Percentiles rank a stretch among this genome's conserved stretches.
Conservation (phyloP, 2,113 vertebrate genomes). For the Cercopithecus mona region DNA sequence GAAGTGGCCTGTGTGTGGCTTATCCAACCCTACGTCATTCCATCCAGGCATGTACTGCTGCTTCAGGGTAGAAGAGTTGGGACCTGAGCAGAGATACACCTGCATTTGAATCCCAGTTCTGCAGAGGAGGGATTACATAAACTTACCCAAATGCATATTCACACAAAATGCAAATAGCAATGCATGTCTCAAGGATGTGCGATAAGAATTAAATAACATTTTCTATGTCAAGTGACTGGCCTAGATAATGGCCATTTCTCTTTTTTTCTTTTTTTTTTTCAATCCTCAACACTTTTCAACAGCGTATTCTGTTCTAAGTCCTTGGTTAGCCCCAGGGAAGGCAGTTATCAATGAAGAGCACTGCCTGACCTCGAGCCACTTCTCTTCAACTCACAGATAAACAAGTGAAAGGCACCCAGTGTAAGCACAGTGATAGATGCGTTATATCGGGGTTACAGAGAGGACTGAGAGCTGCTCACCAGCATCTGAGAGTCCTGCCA, state of each 20-base stretch:
- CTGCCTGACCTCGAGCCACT: background rate
- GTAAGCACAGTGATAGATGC: background rate
- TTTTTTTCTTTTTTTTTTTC: background rate
- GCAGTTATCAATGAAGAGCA: background rate
- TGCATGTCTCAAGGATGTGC: fast-evolving
- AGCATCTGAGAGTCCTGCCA: too few species aligned
- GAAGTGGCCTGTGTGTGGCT: slow-evolving; percentile 47
- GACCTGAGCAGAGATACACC: background rate
- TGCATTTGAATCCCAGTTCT: background rate
- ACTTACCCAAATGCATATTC: background rate
- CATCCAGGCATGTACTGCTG: background rate
- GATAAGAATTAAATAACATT: background rate
- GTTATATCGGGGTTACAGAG: background rate
- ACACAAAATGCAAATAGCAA: background rate
- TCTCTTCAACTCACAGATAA: background rate
- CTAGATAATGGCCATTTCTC: background rate
- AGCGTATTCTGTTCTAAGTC: background rate
- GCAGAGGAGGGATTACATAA: fast-evolving
- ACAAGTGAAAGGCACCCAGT: background rate
- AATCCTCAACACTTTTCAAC: background rate
- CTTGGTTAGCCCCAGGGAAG: background rate
- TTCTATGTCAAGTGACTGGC: background rate
- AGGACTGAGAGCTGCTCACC: background rate
- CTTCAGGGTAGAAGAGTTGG: background rate
- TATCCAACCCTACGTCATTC: background rate